Base-by-base conservation (phyloP, 1,140 invertebrate genomes). In the Galleria mellonella region DNA sequence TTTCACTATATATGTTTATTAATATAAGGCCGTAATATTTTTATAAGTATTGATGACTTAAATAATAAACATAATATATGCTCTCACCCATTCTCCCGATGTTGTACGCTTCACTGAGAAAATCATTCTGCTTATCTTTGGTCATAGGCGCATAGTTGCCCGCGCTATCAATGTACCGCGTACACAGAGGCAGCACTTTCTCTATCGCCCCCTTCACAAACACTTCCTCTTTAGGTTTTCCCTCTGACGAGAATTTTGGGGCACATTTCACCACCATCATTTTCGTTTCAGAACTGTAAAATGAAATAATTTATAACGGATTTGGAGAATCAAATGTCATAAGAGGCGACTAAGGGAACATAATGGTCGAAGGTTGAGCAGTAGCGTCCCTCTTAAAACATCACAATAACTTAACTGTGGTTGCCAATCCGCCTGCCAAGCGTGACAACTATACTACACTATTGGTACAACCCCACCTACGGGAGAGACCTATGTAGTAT, bases 261-360 rank as follows among this genome's bases (percentile, higher is more conserved):
- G 92, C 90, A 73, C 94, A 97, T 85, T 95, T 96, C 8, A 99
- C 97, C n/a, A 94, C 94, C 98, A 99, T 99, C 90, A 97, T 96
- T 87, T 99, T 99, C 47, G 96, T 96, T 64, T 99, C 98, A 0
- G 97, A 98, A 60, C 90, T 95, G 45, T 39, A 51, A 49, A 44
- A 6, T n/a, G n/a, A n/a, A 2, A 33, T 1, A 33, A 33, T 6
- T n/a, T 1, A 11, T 11, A 11, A 33, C n/a, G 2, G 6, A 23
- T 23, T 23, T 23, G 2, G 6, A 23, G n/a, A n/a, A n/a, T n/a
- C n/a, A n/a, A n/a, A n/a, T n/a, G n/a, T n/a, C n/a, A n/a, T n/a
- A n/a, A n/a, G n/a, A n/a, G n/a, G n/a, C n/a, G n/a, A n/a, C n/a
- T n/a, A n/a, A n/a, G n/a, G n/a, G n/a, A n/a, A n/a, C n/a, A n/a